phyloP scores from a whole-genome alignment of 2,888 invertebrate genomes.

The Rhimphoctona megacephalus region DNA sequence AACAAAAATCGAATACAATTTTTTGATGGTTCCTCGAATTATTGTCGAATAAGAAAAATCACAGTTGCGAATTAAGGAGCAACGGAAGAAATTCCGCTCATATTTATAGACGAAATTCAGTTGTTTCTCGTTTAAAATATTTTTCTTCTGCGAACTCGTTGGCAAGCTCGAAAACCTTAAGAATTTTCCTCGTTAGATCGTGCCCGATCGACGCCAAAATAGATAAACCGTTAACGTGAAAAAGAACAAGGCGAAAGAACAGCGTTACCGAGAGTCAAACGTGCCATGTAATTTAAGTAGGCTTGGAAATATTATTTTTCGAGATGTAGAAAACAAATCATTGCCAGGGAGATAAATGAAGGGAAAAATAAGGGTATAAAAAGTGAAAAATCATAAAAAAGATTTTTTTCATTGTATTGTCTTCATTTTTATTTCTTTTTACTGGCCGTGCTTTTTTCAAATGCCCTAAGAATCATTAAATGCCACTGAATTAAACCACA shows the following conservation, averaged over 20 bases:
- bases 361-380: not conserved
- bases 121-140: not conserved
- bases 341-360: not conserved
- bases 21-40: not conserved
- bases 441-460: not conserved
- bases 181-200: not conserved
- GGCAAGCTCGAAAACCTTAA: not conserved
- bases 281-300: conserved; percentile 73
- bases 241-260: not conserved
- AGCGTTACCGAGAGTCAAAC: conserved; percentile 54
- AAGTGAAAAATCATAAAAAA: not conserved
- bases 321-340: conserved; percentile 16
- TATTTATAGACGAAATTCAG: not conserved
- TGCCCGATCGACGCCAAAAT: not conserved
- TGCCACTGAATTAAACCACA: not conserved
- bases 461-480: not conserved
- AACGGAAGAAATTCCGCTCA: not conserved
- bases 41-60: not conserved
- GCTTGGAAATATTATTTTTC: conserved; percentile 48
- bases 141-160: not conserved
- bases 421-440: not conserved
- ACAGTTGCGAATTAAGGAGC: not conserved
- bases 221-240: not conserved
- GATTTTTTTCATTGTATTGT: not conserved
- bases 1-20: not conserved